phyloP scores from a whole-genome alignment of 2,797 vertebrate species.

The Chloroceryle amazona region DNA sequence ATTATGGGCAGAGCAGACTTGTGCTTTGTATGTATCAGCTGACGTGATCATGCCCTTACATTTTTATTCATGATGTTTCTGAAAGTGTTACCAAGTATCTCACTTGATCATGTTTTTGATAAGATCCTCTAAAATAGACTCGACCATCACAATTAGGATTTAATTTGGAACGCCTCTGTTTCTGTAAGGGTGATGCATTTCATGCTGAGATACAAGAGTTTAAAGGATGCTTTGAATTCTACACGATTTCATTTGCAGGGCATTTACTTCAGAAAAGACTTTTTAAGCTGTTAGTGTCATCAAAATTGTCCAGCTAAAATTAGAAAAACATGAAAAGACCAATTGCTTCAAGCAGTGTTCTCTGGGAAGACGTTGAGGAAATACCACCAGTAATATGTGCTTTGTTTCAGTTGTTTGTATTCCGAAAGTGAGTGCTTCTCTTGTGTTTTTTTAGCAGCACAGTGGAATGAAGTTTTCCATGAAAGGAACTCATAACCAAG shows the following conservation, averaged over 20 bases:
- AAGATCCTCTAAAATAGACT: not conserved
- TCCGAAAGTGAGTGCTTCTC: not conserved
- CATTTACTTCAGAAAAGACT: not conserved
- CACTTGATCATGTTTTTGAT: not conserved
- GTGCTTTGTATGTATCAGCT: not conserved
- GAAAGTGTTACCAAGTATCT: not conserved
- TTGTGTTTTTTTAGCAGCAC: slow-evolving; percentile 81
- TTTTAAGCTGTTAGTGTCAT: not conserved
- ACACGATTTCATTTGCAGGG: not conserved
- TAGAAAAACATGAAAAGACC: not conserved
- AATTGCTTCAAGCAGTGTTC: not conserved
- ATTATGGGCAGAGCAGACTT: not conserved
- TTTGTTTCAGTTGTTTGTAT: not conserved
- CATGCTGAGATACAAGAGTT: not conserved
- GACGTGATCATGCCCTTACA: fast-evolving
- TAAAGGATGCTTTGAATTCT: not conserved
- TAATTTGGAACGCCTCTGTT: not conserved
- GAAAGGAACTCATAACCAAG: slow-evolving; percentile 89
- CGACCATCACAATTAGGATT: not conserved
- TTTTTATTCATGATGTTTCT: not conserved
- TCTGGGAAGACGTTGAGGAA: not conserved
- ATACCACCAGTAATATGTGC: not conserved
- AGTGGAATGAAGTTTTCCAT: slow-evolving; percentile 90
- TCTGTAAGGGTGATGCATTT: not conserved
- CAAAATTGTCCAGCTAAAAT: not conserved